A percentile compares a stretch with the other conserved stretches of the same genome.
Evolutionary conservation across 2,113 vertebrate species (phyloP).

Genomic region (Platycercus adscitus): DNA sequence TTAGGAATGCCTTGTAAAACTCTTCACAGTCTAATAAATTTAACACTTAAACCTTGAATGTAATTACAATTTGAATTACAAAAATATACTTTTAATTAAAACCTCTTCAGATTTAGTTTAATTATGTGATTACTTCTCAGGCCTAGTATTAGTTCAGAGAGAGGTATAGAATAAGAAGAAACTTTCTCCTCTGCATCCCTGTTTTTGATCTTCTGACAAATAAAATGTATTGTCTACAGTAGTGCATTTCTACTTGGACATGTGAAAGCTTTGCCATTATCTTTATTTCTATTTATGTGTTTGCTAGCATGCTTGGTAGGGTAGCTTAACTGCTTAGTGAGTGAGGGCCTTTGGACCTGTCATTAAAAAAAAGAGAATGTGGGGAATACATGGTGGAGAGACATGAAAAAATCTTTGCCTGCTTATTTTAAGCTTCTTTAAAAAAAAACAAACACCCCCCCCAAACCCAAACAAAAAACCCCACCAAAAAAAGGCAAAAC

Average conservation of each 20-base stretch:
- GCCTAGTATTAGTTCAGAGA: background rate
- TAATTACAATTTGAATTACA: background rate
- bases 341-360: background rate
- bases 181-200: background rate
- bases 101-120: background rate
- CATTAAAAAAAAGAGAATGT: background rate
- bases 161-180: background rate
- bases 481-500: background rate
- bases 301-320: background rate
- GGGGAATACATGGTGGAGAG: background rate
- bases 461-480: background rate
- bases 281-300: background rate
- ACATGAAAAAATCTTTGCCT: background rate
- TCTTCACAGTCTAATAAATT: slow-evolving; percentile 36
- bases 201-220: background rate
- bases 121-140: background rate
- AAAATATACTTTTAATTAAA: background rate
- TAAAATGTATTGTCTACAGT: background rate
- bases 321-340: background rate
- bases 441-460: background rate
- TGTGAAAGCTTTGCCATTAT: background rate
- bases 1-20: slow-evolving; percentile 39
- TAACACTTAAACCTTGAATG: slow-evolving; percentile 11
- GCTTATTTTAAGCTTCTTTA: background rate
- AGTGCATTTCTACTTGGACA: background rate